Percentiles rank a stretch among this genome's conserved stretches.
Evolutionary conservation across 1,140 invertebrate genomes (phyloP).

Genomic region (Hylaeus anthracinus): DNA sequence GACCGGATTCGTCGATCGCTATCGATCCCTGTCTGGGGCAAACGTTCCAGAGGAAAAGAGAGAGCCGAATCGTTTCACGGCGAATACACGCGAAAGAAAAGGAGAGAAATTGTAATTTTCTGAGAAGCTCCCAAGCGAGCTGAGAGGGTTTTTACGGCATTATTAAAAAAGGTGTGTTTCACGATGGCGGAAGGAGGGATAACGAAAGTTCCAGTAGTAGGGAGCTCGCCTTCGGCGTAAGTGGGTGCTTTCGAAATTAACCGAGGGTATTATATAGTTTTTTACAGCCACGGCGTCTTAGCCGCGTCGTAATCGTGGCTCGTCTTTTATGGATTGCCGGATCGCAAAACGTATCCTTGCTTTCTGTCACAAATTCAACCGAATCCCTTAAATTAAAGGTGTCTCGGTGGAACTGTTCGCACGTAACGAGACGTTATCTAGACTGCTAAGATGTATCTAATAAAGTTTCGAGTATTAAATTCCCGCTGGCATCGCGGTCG

Average conservation of each 20-base stretch:
- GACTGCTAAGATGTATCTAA: neutral
- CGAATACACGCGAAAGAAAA: neutral
- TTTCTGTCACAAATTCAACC: no score
- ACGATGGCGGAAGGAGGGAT: slow-evolving; percentile 10
- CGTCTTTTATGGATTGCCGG: slow-evolving; percentile 44
- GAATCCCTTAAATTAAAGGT: neutral
- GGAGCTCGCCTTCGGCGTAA: slow-evolving; percentile 48
- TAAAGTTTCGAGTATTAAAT: slow-evolving; percentile 9
- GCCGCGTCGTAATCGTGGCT: slow-evolving; percentile 3
- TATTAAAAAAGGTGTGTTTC: slow-evolving; percentile 53
- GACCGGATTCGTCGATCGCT: neutral
- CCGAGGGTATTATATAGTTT: slow-evolving; percentile 59
- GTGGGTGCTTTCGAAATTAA: slow-evolving; percentile 63
- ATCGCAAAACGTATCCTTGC: slow-evolving; percentile 6
- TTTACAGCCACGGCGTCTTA: slow-evolving; percentile 49
- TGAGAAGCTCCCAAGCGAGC: slow-evolving; percentile 29
- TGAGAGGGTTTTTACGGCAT: slow-evolving; percentile 49
- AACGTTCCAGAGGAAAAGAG: neutral
- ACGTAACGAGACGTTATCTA: neutral
- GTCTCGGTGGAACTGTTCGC: neutral
- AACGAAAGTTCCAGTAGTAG: slow-evolving; percentile 48
- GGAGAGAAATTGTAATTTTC: slow-evolving; percentile 55
- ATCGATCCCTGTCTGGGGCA: neutral
- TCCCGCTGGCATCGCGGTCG: neutral
- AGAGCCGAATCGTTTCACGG: slow-evolving; percentile 15